A percentile compares a stretch with the other conserved stretches of the same genome.
Conservation (phyloP, 1,140 invertebrate species). For the Formica exsecta region DNA sequence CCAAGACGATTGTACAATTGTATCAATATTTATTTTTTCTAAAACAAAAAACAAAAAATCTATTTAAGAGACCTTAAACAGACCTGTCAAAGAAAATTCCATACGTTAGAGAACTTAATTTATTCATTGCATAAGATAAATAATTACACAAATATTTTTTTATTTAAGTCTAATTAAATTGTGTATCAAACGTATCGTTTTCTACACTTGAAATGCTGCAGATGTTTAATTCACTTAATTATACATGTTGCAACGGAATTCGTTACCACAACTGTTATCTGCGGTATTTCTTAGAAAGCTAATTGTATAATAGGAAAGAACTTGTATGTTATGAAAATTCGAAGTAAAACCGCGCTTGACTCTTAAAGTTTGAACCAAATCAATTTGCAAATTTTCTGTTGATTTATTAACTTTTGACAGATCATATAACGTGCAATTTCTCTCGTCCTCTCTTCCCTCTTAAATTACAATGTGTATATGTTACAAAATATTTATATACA, state of each 20-base stretch:
- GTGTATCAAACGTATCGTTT: not conserved
- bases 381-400: not conserved
- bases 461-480: not conserved
- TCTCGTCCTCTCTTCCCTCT: too few relatives aligned
- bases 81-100: not conserved
- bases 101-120: not conserved
- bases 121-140: slow-evolving; percentile 1
- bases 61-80: not conserved
- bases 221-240: slow-evolving; percentile 4
- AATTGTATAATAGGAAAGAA: slow-evolving; percentile 20
- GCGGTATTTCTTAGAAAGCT: slow-evolving; percentile 35
- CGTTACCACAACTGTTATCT: slow-evolving; percentile 17
- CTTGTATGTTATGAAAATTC: not conserved
- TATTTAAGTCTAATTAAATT: slow-evolving; percentile 6
- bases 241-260: slow-evolving; percentile 5
- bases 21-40: slow-evolving; percentile 20
- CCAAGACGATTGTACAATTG: slow-evolving; percentile 10
- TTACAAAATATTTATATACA: not conserved
- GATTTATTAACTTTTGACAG: not conserved
- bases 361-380: not conserved
- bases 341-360: not conserved
- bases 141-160: not conserved
- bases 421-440: too few relatives aligned
- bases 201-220: not conserved
- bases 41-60: not conserved